Percentiles rank a stretch among this genome's conserved stretches.
Evolutionary conservation across 2,888 invertebrate species (phyloP).

Genomic region (Leptodirus hochenwartii): DNA sequence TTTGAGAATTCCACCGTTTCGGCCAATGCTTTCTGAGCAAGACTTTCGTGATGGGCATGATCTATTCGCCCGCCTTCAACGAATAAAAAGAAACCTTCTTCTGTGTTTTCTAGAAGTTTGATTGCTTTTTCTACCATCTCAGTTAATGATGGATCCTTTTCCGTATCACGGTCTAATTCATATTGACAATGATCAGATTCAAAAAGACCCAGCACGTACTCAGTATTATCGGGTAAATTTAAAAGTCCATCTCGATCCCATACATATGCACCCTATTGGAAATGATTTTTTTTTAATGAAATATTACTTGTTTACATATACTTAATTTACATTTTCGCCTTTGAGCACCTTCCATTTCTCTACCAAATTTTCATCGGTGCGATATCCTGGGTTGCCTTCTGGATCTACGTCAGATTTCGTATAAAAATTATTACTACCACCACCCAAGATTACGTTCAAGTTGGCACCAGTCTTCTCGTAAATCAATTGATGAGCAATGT

Average conservation of each 20-base stretch:
- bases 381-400: slow-evolving; percentile 31
- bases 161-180: slow-evolving; percentile 46
- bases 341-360: slow-evolving; percentile 44
- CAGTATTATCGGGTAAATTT: slow-evolving; percentile 31
- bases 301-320: no score
- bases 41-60: slow-evolving; percentile 54
- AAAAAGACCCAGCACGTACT: slow-evolving; percentile 27
- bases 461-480: slow-evolving; percentile 44
- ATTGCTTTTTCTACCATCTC: slow-evolving; percentile 61
- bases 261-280: slow-evolving; percentile 30
- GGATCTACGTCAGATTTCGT: slow-evolving; percentile 33
- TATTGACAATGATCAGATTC: slow-evolving; percentile 31
- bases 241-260: slow-evolving; percentile 37
- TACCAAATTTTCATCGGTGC: slow-evolving; percentile 49
- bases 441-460: slow-evolving; percentile 60
- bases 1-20: slow-evolving; percentile 57
- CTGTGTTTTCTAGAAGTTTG: slow-evolving; percentile 38
- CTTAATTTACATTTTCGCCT: no score
- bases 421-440: slow-evolving; percentile 48
- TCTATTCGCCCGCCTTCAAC: slow-evolving; percentile 58
- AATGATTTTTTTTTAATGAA: no score
- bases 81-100: slow-evolving; percentile 54
- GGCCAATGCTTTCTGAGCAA: slow-evolving; percentile 48
- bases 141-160: slow-evolving; percentile 44
- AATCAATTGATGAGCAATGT: slow-evolving; percentile 58